Conservation (phyloP, 1,140 invertebrate species). For the Saxidomus purpurata region DNA sequence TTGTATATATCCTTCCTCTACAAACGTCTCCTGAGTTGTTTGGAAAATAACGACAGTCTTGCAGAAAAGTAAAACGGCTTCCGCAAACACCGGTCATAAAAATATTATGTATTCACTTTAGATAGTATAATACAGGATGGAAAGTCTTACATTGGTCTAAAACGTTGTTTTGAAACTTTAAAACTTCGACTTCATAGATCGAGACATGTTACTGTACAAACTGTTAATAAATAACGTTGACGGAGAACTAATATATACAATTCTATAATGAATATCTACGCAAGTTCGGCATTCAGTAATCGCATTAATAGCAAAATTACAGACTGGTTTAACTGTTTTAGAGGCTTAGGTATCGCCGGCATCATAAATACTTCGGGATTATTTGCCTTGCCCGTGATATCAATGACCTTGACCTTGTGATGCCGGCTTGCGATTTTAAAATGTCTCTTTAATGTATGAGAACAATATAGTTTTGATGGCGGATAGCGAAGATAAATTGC, state of each 20-base stretch:
- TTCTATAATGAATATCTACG: slow-evolving; percentile 43
- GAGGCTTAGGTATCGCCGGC: slow-evolving; percentile 62
- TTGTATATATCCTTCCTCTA: slow-evolving; percentile 65
- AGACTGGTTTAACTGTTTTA: slow-evolving; percentile 61
- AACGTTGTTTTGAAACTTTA: slow-evolving; percentile 35
- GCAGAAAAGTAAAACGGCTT: slow-evolving; percentile 69
- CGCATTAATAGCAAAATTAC: slow-evolving; percentile 49
- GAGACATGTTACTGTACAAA: slow-evolving; percentile 49
- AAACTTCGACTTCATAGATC: too few species aligned
- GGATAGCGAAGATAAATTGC: slow-evolving; percentile 27
- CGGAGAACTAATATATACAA: slow-evolving; percentile 59
- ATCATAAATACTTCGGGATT: slow-evolving; percentile 62
- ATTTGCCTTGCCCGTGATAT: slow-evolving; percentile 53
- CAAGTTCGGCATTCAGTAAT: slow-evolving; percentile 17
- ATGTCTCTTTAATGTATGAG: slow-evolving; percentile 54
- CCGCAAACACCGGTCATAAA: slow-evolving; percentile 48
- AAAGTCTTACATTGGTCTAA: slow-evolving; percentile 46
- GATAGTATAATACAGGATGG: slow-evolving; percentile 50
- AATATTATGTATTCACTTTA: slow-evolving; percentile 62
- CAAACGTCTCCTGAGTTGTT: slow-evolving; percentile 49
- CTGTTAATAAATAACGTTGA: slow-evolving; percentile 50
- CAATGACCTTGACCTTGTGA: slow-evolving; percentile 33
- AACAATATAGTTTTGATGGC: slow-evolving; percentile 58
- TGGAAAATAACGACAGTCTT: slow-evolving; percentile 61
- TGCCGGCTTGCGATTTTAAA: not conserved